These are phyloP conservation scores for Callorhinus ursinus DNA, from an alignment of 2,113 vertebrate genomes.

Conservation along the genomic window DNA sequence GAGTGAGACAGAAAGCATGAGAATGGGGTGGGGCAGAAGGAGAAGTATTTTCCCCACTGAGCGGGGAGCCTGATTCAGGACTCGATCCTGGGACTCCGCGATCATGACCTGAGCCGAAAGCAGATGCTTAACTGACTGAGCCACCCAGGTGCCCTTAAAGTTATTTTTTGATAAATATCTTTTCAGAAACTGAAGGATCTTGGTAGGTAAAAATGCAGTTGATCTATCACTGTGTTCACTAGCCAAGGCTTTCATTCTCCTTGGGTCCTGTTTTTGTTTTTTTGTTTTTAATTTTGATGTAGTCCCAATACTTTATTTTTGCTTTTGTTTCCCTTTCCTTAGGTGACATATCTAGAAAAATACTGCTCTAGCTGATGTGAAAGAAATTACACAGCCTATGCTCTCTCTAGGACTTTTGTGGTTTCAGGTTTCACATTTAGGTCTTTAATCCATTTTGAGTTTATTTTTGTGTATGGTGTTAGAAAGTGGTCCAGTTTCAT, in stretches of 20 bases:
- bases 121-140: background rate
- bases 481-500: background rate
- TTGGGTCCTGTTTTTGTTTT: background rate
- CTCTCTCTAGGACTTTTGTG: background rate
- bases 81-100: background rate
- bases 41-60: background rate
- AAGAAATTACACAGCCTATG: background rate
- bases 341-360: background rate
- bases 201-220: background rate
- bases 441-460: background rate
- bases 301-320: background rate
- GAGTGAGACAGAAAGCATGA: background rate
- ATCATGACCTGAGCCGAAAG: background rate
- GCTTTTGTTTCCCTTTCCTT: background rate
- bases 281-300: background rate
- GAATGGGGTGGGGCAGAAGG: background rate
- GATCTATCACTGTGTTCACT: background rate
- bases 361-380: background rate
- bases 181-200: slow-evolving; percentile 18
- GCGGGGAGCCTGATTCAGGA: background rate
- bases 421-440: background rate
- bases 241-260: background rate
- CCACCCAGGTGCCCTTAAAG: background rate
- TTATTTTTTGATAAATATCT: background rate
- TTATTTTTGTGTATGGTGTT: background rate